phyloP scores from a whole-genome alignment of 2,113 vertebrate genomes.

The Corynorhinus townsendii region DNA sequence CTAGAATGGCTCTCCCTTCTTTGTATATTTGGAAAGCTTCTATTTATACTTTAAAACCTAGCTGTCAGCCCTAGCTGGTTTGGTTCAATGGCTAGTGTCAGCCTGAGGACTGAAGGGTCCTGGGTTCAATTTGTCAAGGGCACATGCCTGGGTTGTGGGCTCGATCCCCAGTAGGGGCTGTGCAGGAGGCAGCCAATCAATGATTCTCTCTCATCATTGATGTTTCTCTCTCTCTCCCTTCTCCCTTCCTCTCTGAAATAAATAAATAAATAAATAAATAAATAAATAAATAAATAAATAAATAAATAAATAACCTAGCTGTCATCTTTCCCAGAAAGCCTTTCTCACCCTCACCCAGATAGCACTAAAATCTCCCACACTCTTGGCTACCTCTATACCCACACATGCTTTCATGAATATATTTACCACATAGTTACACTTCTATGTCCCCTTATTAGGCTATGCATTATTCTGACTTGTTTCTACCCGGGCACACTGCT shows the following conservation, averaged over 20 bases:
- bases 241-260: too few species aligned
- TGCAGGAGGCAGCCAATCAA: too few species aligned
- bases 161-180: too few species aligned
- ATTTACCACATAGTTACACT: neutral
- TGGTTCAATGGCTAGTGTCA: too few species aligned
- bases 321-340: conserved; percentile 22
- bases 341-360: neutral
- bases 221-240: too few species aligned
- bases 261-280: neutral
- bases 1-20: neutral
- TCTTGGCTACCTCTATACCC: neutral
- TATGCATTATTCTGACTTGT: neutral
- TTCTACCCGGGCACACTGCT: neutral
- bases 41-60: conserved; percentile 11
- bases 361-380: neutral
- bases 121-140: too few species aligned
- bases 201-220: too few species aligned
- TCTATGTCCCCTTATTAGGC: neutral
- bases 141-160: too few species aligned
- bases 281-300: too few species aligned
- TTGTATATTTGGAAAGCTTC: neutral
- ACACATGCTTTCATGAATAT: neutral
- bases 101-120: too few species aligned
- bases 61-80: neutral
- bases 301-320: neutral